phyloP scores from a whole-genome alignment of 2,797 vertebrate species.

The Loriculus beryllinus region DNA sequence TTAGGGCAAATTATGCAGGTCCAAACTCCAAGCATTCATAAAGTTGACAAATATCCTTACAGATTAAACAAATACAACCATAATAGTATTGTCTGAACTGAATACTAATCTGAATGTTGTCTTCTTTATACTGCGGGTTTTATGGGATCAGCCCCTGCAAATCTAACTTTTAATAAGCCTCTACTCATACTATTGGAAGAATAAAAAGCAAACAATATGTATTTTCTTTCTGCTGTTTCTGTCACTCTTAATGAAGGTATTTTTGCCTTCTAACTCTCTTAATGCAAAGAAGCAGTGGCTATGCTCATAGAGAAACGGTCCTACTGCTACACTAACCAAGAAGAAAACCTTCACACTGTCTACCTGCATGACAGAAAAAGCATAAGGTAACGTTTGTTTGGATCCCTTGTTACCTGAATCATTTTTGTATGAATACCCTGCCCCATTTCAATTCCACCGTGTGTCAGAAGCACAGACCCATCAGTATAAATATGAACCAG shows the following conservation, averaged over 20 bases:
- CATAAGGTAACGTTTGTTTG: not conserved
- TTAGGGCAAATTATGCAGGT: not conserved
- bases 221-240: not conserved
- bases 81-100: not conserved
- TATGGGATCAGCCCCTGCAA: not conserved
- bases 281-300: not conserved
- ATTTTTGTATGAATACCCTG: constrained; percentile 81
- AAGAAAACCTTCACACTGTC: not conserved
- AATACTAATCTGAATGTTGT: not conserved
- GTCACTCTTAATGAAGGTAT: not conserved
- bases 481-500: constrained; percentile 78
- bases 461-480: constrained; percentile 76
- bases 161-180: not conserved
- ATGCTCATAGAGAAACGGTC: not conserved
- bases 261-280: not conserved
- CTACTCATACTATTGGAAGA: not conserved
- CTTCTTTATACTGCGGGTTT: not conserved
- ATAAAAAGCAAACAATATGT: not conserved
- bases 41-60: not conserved
- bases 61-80: not conserved
- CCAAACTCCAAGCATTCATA: not conserved
- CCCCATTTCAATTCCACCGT: constrained; percentile 78
- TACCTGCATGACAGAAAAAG: not conserved
- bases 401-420: constrained; percentile 70
- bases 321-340: not conserved